A percentile compares a stretch with the other conserved stretches of the same genome.
These are phyloP conservation scores for Liodrosophila aerea DNA, from an alignment of 2,888 invertebrate genomes.

Conservation along the genomic window DNA sequence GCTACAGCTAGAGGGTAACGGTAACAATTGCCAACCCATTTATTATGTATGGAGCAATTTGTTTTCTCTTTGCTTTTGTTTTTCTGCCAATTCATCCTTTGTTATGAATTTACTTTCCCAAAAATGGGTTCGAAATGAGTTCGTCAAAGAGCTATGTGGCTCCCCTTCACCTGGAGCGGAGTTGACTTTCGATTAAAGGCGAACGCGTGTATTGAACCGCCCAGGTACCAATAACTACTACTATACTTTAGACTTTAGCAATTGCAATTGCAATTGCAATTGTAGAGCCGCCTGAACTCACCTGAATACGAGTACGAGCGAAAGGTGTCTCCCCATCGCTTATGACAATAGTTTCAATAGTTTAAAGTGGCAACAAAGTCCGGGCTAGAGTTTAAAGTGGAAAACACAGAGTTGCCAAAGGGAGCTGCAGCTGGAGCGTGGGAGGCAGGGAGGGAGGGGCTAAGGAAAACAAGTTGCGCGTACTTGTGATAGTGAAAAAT, in stretches of 20 bases:
- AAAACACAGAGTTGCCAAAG: background rate
- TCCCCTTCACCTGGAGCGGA: constrained; percentile 18
- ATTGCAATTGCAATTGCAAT: too few relatives aligned
- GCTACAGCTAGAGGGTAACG: constrained; percentile 4
- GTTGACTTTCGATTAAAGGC: constrained; percentile 43
- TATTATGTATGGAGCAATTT: constrained; percentile 31
- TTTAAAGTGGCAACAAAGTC: background rate
- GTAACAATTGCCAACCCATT: constrained; percentile 28
- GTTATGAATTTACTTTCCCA: constrained; percentile 59
- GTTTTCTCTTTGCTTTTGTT: constrained; percentile 1
- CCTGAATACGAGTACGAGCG: constrained; percentile 61
- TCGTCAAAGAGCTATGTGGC: constrained; percentile 3
- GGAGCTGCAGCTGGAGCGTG: too few relatives aligned
- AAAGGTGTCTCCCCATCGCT: constrained; percentile 60
- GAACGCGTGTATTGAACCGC: constrained; percentile 60
- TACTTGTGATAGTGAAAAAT: constrained; percentile 48
- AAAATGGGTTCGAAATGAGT: background rate
- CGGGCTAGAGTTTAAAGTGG: constrained; percentile 4
- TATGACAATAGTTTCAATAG: constrained; percentile 49
- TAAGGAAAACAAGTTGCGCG: constrained; percentile 65
- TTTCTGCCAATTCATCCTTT: constrained; percentile 50
- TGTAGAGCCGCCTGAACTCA: too few relatives aligned
- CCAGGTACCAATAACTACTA: constrained; percentile 34
- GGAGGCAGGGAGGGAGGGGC: constrained; percentile 2
- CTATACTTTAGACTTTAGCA: too few relatives aligned